These are phyloP conservation scores for Phortica okadai DNA, from an alignment of 2,888 invertebrate genomes.

Conservation along the genomic window DNA sequence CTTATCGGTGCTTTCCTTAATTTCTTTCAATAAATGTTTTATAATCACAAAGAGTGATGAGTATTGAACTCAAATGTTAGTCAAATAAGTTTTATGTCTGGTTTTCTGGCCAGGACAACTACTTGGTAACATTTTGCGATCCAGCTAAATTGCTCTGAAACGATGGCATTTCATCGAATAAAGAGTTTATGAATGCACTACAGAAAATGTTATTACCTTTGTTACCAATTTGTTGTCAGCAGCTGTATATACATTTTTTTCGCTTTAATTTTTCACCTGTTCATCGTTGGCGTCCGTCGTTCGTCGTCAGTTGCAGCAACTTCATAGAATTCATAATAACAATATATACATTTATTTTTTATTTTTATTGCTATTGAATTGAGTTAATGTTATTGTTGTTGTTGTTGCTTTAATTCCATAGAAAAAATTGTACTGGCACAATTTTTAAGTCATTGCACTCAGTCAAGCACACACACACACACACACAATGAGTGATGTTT, in stretches of 20 bases:
- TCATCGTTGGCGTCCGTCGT: not conserved
- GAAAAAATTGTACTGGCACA: conserved; percentile 17
- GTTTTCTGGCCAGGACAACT: no score
- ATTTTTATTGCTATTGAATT: conserved; percentile 44
- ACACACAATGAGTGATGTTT: not conserved
- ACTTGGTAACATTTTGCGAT: no score
- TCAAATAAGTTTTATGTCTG: no score
- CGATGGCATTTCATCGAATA: not conserved
- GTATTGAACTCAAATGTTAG: no score
- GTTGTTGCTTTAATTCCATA: conserved; percentile 25
- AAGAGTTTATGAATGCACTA: not conserved
- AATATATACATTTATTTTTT: not conserved
- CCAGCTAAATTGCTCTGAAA: no score
- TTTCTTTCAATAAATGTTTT: no score
- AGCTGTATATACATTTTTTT: not conserved
- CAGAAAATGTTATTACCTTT: not conserved
- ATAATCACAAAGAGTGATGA: no score
- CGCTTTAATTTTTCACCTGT: not conserved
- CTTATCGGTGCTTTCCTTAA: no score
- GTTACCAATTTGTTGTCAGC: not conserved
- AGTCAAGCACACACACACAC: not conserved
- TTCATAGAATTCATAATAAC: conserved; percentile 1
- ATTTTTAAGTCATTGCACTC: conserved; percentile 14
- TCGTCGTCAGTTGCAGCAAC: not conserved
- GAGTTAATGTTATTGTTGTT: conserved; percentile 4